Percentiles rank a stretch among this genome's conserved stretches.
These are phyloP conservation scores for Micromesistius poutassou DNA, from an alignment of 2,797 vertebrate genomes.

Conservation along the genomic window DNA sequence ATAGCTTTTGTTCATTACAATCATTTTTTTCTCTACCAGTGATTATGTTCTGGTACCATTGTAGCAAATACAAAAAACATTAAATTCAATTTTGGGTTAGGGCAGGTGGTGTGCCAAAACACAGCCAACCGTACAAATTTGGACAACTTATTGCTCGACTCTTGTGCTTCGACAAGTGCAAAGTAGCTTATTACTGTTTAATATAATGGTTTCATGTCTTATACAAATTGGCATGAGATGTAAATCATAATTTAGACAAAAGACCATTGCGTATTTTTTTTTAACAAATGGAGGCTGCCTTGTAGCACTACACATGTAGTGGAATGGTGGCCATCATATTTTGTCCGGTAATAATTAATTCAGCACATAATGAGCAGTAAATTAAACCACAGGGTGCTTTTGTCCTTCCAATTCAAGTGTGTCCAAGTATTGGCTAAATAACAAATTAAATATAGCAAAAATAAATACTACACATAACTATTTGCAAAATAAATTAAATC, in stretches of 20 bases:
- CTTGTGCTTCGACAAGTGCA: slow-evolving; percentile 68
- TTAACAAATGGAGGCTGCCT: slow-evolving; percentile 28
- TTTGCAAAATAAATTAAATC: slow-evolving; percentile 71
- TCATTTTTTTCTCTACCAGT: slow-evolving; percentile 45
- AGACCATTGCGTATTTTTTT: not conserved
- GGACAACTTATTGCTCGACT: slow-evolving; percentile 68
- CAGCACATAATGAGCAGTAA: not conserved
- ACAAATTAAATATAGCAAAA: slow-evolving; percentile 71
- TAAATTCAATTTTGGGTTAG: slow-evolving; percentile 48
- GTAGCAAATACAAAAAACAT: slow-evolving; percentile 47
- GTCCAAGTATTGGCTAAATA: slow-evolving; percentile 54
- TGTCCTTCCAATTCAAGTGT: slow-evolving; percentile 48
- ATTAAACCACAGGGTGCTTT: slow-evolving; percentile 14
- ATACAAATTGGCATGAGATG: slow-evolving; percentile 18
- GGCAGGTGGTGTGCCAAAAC: slow-evolving; percentile 37
- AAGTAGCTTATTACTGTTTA: slow-evolving; percentile 60
- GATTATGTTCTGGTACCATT: slow-evolving; percentile 38
- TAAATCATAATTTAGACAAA: slow-evolving; percentile 21
- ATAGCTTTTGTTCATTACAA: slow-evolving; percentile 59
- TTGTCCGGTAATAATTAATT: slow-evolving; percentile 23
- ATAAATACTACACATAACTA: slow-evolving; percentile 67
- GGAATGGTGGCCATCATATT: slow-evolving; percentile 19
- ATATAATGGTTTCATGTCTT: slow-evolving; percentile 29
- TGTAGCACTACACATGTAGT: slow-evolving; percentile 18
- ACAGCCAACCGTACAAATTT: slow-evolving; percentile 34